These are phyloP conservation scores for Lasioglossum marginatum DNA, from an alignment of 2,888 invertebrate genomes.

Conservation along the genomic window DNA sequence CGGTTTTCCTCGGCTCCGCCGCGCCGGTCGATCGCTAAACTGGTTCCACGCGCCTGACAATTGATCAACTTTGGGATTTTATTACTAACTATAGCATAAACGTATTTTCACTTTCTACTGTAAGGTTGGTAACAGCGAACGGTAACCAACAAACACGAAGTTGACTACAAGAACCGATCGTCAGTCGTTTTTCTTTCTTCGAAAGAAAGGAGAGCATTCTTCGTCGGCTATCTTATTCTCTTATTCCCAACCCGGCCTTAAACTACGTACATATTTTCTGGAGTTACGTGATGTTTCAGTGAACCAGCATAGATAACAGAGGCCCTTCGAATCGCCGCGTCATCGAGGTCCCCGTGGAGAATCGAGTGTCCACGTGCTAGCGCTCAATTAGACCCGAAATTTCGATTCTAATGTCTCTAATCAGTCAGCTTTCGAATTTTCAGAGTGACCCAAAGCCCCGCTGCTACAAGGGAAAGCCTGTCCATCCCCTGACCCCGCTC, in stretches of 20 bases:
- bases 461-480: not conserved
- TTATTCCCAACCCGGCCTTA: too few relatives aligned
- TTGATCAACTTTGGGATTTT: not conserved
- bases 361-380: not conserved
- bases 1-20: not conserved
- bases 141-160: too few relatives aligned
- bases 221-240: too few relatives aligned
- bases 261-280: not conserved
- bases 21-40: not conserved
- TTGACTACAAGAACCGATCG: too few relatives aligned
- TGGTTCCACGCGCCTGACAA: not conserved
- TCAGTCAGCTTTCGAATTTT: conserved; percentile 7
- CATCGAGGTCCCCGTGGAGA: not conserved
- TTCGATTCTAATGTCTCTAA: not conserved
- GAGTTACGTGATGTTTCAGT: not conserved
- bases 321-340: not conserved
- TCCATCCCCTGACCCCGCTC: not conserved
- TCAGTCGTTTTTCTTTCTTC: too few relatives aligned
- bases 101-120: too few relatives aligned
- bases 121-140: too few relatives aligned
- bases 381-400: not conserved
- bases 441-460: not conserved
- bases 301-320: not conserved
- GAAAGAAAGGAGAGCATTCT: too few relatives aligned
- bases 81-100: not conserved